Evolutionary conservation across 2,113 vertebrate genomes (phyloP).

Genomic region (Eubucco bourcierii): DNA sequence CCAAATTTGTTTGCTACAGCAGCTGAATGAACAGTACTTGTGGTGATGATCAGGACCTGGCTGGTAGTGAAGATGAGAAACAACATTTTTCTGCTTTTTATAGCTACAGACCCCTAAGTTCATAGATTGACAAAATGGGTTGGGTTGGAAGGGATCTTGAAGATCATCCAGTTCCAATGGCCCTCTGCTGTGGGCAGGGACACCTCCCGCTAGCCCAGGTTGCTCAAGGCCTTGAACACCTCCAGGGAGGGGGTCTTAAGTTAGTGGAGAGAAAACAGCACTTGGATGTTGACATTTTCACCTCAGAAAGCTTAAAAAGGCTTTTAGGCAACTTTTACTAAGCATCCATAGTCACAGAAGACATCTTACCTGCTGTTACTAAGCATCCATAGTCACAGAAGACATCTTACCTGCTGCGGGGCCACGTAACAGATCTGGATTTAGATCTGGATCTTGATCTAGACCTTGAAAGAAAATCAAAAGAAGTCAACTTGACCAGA

Average conservation of each 20-base stretch:
- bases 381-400: not conserved
- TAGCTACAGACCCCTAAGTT: not conserved
- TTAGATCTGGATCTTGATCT: slow-evolving; percentile 83
- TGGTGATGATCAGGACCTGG: accelerated
- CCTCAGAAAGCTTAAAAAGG: not conserved
- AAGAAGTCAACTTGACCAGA: not conserved
- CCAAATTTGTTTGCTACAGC: not conserved
- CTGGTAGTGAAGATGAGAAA: not conserved
- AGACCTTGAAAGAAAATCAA: slow-evolving; percentile 57
- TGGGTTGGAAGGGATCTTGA: no score
- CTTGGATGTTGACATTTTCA: not conserved
- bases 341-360: accelerated
- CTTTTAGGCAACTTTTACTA: not conserved
- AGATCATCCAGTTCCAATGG: no score
- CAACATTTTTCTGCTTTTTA: not conserved
- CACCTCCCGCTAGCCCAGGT: no score
- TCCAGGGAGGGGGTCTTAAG: no score
- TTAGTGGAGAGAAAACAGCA: not conserved
- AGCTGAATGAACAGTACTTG: not conserved
- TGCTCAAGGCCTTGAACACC: no score
- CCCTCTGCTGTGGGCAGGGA: no score
- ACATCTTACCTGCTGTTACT: slow-evolving; percentile 77
- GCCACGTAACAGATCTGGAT: slow-evolving; percentile 82
- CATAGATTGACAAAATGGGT: no score
- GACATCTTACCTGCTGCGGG: slow-evolving; percentile 81